A percentile compares a stretch with the other conserved stretches of the same genome.
Conservation (phyloP, 2,888 invertebrate species). For the Apocheima hispidaria region DNA sequence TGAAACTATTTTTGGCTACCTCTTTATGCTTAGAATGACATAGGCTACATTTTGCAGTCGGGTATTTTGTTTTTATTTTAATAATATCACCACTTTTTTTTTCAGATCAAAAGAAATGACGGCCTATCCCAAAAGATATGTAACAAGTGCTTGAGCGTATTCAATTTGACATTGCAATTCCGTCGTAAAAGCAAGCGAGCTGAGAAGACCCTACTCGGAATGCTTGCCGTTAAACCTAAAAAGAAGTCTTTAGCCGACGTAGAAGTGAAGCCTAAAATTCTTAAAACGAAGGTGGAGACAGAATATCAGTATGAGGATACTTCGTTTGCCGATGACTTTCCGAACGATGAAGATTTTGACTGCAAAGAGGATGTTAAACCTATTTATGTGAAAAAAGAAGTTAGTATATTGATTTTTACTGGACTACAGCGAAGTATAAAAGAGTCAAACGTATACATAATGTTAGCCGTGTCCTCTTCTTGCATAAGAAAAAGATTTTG, state of each 20-base stretch:
- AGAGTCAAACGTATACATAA: too few relatives aligned
- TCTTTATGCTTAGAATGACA: too few relatives aligned
- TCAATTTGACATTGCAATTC: slow-evolving; percentile 63
- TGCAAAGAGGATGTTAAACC: slow-evolving; percentile 28
- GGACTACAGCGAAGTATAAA: too few relatives aligned
- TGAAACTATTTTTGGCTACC: too few relatives aligned
- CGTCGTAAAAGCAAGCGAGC: slow-evolving; percentile 63
- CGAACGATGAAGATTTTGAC: slow-evolving; percentile 37
- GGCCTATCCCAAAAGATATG: slow-evolving; percentile 75
- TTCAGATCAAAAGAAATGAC: slow-evolving; percentile 70
- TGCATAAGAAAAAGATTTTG: too few relatives aligned
- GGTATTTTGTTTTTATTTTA: too few relatives aligned
- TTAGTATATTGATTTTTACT: slow-evolving; percentile 10
- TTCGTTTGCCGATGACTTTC: slow-evolving; percentile 38
- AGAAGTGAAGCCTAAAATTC: slow-evolving; percentile 34
- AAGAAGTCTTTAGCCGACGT: slow-evolving; percentile 14
- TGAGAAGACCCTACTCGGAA: slow-evolving; percentile 56
- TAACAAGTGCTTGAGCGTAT: slow-evolving; percentile 54
- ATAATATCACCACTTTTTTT: slow-evolving; percentile 15
- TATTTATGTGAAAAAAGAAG: slow-evolving; percentile 36
- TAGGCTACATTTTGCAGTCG: too few relatives aligned
- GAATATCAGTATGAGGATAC: slow-evolving; percentile 37
- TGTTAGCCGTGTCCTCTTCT: too few relatives aligned
- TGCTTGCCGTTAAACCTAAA: slow-evolving; percentile 36
- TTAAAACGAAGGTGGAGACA: slow-evolving; percentile 25